A percentile compares a stretch with the other conserved stretches of the same genome.
phyloP scores from a whole-genome alignment of 1,140 invertebrate species.

The Aphidius ervi region DNA sequence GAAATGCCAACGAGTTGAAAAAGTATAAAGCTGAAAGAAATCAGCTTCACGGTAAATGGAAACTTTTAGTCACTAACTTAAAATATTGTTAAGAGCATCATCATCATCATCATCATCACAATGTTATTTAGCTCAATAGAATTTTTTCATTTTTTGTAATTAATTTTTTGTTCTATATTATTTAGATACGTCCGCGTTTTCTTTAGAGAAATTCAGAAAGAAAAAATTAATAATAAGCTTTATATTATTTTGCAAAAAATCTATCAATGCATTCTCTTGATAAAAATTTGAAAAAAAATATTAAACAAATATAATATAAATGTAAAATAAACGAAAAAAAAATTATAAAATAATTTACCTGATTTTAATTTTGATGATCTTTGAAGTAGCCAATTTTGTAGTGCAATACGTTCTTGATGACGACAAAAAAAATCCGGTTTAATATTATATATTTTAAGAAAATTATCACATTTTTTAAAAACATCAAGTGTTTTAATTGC shows the following conservation, averaged over 20 bases:
- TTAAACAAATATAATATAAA: not conserved
- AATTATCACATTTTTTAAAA: slow-evolving; percentile 60
- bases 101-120: too few species aligned
- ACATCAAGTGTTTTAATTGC: slow-evolving; percentile 54
- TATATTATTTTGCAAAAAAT: too few species aligned
- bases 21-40: slow-evolving; percentile 5
- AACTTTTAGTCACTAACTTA: not conserved
- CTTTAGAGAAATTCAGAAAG: too few species aligned
- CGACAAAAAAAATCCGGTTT: slow-evolving; percentile 63
- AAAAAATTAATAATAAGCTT: too few species aligned
- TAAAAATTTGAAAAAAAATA: too few species aligned
- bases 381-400: slow-evolving; percentile 52
- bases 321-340: slow-evolving; percentile 3
- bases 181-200: too few species aligned
- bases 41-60: slow-evolving; percentile 10
- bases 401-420: slow-evolving; percentile 53
- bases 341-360: slow-evolving; percentile 32
- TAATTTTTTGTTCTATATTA: not conserved
- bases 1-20: not conserved
- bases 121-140: not conserved
- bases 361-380: slow-evolving; percentile 33
- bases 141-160: not conserved
- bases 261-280: too few species aligned
- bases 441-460: slow-evolving; percentile 60
- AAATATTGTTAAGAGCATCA: not conserved